phyloP scores from a whole-genome alignment of 1,140 invertebrate species.

The Gonioctena quinquepunctata region DNA sequence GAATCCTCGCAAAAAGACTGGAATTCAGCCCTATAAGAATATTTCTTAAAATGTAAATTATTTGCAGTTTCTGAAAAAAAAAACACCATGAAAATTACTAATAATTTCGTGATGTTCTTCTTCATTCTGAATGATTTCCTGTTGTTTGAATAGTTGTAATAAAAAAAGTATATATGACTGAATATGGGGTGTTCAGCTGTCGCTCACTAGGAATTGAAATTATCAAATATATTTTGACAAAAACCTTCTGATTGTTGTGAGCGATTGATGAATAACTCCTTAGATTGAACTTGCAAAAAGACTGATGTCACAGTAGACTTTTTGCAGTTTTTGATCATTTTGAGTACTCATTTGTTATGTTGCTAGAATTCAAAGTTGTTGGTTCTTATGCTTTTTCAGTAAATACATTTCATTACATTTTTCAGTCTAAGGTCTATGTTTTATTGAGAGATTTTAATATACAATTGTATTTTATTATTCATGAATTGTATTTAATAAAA shows the following conservation, averaged over 20 bases:
- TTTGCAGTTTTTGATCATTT: conserved; percentile 32
- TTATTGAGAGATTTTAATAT: conserved; percentile 41
- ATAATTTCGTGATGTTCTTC: too few species aligned
- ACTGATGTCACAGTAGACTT: conserved; percentile 44
- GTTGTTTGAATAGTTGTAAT: neutral
- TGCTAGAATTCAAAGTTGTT: conserved; percentile 24
- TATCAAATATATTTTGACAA: neutral
- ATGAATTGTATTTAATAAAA: conserved; percentile 43
- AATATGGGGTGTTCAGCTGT: neutral
- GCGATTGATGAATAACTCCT: neutral
- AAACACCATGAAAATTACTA: too few species aligned
- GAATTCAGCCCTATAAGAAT: too few species aligned
- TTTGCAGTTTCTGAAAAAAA: too few species aligned
- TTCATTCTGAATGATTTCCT: too few species aligned
- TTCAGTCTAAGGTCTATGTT: conserved; percentile 24
- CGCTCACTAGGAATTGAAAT: neutral
- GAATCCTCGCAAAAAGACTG: too few species aligned
- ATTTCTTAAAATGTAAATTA: too few species aligned
- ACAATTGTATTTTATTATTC: conserved; percentile 44
- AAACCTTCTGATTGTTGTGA: neutral
- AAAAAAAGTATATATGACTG: neutral
- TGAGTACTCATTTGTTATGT: conserved; percentile 5
- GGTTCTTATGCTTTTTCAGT: conserved; percentile 4
- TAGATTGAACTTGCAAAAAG: conserved; percentile 41
- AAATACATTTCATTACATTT: conserved; percentile 19